phyloP scores from a whole-genome alignment of 2,113 vertebrate genomes.

The Aegithalos caudatus region DNA sequence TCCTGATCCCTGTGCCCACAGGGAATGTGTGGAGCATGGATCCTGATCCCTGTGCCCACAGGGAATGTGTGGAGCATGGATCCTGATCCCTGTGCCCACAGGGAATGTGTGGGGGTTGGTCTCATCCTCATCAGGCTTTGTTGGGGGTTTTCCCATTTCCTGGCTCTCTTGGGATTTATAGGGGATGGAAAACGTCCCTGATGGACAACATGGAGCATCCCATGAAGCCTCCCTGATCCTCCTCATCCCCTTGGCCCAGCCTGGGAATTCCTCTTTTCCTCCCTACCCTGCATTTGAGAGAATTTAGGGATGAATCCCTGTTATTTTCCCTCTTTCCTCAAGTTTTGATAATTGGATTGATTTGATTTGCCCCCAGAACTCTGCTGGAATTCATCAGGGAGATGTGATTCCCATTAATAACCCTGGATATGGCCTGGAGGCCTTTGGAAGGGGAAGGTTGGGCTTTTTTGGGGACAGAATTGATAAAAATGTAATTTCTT shows the following conservation, averaged over 20 bases:
- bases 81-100: background rate
- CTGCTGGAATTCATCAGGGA: background rate
- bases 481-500: background rate
- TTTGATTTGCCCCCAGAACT: background rate
- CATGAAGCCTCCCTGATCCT: background rate
- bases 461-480: background rate
- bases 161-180: background rate
- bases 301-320: background rate
- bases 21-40: background rate
- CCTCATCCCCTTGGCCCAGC: background rate
- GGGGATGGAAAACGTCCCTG: background rate
- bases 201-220: background rate
- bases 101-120: background rate
- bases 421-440: background rate
- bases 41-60: background rate
- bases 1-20: background rate
- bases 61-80: background rate
- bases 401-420: background rate
- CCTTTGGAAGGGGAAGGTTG: background rate
- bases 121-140: fast-evolving
- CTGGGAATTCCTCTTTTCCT: background rate
- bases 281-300: background rate
- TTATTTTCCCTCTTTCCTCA: background rate
- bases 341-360: background rate
- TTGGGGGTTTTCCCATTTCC: background rate